Base-by-base conservation (phyloP, 1,140 invertebrate genomes). In the Sarcophaga bullata region DNA sequence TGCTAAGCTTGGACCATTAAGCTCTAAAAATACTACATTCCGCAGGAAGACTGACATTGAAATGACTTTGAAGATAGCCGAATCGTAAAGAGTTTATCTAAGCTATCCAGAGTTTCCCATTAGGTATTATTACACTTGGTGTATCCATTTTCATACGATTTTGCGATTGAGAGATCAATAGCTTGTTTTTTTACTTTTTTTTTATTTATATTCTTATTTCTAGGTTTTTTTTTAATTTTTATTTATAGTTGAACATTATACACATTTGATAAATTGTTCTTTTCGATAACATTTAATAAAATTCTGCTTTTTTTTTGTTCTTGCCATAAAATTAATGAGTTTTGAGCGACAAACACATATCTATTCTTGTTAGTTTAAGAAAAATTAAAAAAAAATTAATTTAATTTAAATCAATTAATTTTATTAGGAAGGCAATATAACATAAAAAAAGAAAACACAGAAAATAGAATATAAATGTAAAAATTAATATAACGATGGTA, bases 211-310 rank as follows among this genome's bases (percentile, higher is more conserved):
- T 68, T 68, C 62, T 68, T 68, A 68, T 8, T 19, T 68, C 62
- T 68, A 68, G 19, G 58, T 17, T 68, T 58, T 58, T 68, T 25
- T 10, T 68, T 68, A 25, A 19, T 68, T 25, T 68, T 25, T 19
- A 19, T 68, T 25, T 68, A 19, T 19, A 19, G 62, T 68, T 68
- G 19, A 68, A 68, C 62, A 68, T 68, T 68, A 68, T 68, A 68
- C 62, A 68, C 62, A 68, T 68, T 68, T 19, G 62, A 68, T 68
- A 68, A 68, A 68, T 68, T 68, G n/a, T 68, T 68, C 17, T 68
- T 68, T 68, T 15, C 17, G 62, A 68, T 68, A 68, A 68, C 62
- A 68, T 19, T 68, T 68, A 68, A 68, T 68, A 68, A 68, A 68
- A 68, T 68, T 68, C 62, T n/a, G 54, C 7, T 58, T 68, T 68